phyloP scores from a whole-genome alignment of 2,888 invertebrate genomes.

The Drosophila pseudotakahashii region DNA sequence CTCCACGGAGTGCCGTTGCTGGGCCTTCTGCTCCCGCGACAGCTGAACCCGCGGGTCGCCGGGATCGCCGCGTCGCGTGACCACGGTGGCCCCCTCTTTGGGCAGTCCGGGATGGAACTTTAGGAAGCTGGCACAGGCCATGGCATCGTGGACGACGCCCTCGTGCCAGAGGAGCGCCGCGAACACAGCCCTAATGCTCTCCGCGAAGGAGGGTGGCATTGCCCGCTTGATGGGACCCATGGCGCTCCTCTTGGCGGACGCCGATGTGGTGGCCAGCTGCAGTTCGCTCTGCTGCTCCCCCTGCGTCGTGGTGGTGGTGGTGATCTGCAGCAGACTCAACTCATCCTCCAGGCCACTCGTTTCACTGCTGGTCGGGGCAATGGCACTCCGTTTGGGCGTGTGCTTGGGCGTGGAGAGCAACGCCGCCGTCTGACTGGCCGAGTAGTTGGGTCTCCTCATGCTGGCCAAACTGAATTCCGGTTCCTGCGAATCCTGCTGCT shows the following conservation, averaged over 20 bases:
- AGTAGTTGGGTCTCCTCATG: constrained; percentile 84
- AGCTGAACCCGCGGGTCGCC: constrained; percentile 79
- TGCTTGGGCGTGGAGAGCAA: constrained; percentile 83
- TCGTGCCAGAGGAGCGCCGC: constrained; percentile 99
- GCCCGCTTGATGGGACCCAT: constrained; percentile 89
- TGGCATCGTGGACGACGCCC: constrained; percentile 97
- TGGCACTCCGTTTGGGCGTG: constrained; percentile 63
- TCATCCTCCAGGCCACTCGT: constrained; percentile 76
- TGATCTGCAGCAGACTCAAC: constrained; percentile 77
- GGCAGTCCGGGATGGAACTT: constrained; percentile 96
- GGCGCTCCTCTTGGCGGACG: constrained; percentile 43
- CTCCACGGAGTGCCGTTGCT: constrained; percentile 95
- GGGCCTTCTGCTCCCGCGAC: constrained; percentile 87
- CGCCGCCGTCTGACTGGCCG: constrained; percentile 83
- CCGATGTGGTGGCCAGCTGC: constrained; percentile 49
- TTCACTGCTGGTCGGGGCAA: constrained; percentile 10
- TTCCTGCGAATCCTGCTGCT: constrained; percentile 85
- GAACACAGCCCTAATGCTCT: constrained; percentile 96
- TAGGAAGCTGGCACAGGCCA: constrained; percentile 98
- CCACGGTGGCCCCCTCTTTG: constrained; percentile 91
- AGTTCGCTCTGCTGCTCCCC: constrained; percentile 63
- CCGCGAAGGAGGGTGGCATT: constrained; percentile 95
- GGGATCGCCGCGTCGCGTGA: constrained; percentile 87
- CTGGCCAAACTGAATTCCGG: constrained; percentile 80
- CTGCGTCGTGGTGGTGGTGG: constrained; percentile 66